These are phyloP conservation scores for Tricholauxania praeusta DNA, from an alignment of 2,888 invertebrate genomes.

Conservation along the genomic window DNA sequence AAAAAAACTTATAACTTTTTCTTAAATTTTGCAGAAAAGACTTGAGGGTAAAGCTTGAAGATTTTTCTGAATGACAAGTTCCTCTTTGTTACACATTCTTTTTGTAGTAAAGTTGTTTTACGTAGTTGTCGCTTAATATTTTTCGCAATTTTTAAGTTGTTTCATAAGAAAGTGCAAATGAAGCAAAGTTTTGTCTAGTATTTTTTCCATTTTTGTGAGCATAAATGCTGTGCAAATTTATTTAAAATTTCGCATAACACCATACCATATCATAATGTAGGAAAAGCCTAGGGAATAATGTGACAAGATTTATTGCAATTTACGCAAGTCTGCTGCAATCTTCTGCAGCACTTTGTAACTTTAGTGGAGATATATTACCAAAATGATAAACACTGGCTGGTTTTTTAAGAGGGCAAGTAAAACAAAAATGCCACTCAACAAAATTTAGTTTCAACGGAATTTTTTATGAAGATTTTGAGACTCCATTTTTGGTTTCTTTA, in stretches of 20 bases:
- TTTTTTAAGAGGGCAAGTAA: no score
- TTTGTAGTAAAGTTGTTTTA: not conserved
- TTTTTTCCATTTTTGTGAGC: not conserved
- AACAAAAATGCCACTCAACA: no score
- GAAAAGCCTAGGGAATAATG: not conserved
- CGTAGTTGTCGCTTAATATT: not conserved
- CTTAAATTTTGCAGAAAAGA: not conserved
- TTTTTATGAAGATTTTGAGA: no score
- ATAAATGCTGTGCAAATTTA: no score
- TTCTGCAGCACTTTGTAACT: no score
- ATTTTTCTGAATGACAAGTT: not conserved
- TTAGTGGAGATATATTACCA: no score
- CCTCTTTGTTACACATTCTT: not conserved
- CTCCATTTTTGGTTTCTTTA: no score
- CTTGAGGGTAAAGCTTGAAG: not conserved
- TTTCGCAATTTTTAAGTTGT: conserved; percentile 1
- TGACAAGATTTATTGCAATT: conserved; percentile 6
- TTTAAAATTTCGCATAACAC: not conserved
- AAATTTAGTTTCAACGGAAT: no score
- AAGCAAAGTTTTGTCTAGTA: not conserved
- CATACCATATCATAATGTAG: not conserved
- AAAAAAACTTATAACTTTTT: not conserved
- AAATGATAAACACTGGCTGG: no score
- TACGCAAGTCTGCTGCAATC: not conserved
- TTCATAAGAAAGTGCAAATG: conserved; percentile 10